Base-by-base conservation (phyloP, 2,113 vertebrate species). In the Nerophis lumbriciformis region DNA sequence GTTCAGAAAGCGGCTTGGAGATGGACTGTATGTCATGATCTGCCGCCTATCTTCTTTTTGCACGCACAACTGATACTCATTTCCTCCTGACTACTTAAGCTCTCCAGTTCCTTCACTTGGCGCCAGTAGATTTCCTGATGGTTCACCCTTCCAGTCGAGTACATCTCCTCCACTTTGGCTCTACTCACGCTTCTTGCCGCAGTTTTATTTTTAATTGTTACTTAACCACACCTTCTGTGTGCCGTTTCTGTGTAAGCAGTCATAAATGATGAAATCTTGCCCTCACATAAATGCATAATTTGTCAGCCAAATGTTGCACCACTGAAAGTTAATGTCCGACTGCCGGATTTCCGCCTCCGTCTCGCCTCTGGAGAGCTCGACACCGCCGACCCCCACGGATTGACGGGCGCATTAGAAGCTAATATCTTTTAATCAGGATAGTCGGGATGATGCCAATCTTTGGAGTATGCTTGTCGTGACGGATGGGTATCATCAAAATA, bases 401-500 rank as follows among this genome's bases (percentile, higher is more conserved):
- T 83, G 76, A 88, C 87, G 81, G 63, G 62, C 65, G 62, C 71
- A 69, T 84, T 84, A 67, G 56, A 56, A 77, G 76, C 68, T 77
- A 82, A 84, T 85, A 83, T 88, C 73, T 85, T 89, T 88, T 84
- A 85, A 87, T 88, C 73, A 63, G 35, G 45, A 44, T 3, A 67
- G 75, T 81, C 61, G 53, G 77, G 86, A 74, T 73, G 65, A 44
- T n/a, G 70, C 54, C 65, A 68, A 81, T 85, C 58, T 16, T 54
- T 53, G 35, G 6, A 74, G 79, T 81, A 76, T 83, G 80, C 73
- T 80, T 84, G 76, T 73, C 51, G 51, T 88, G 88, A 90, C 87
- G 88, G 85, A 91, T 90, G 78, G 83, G 83, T 83, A 85, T 87
- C 69, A 76, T 89, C 81, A 87, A 88, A 88, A 86, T 89, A 78